Conservation (phyloP, 2,113 vertebrate species). For the Pavo muticus region DNA sequence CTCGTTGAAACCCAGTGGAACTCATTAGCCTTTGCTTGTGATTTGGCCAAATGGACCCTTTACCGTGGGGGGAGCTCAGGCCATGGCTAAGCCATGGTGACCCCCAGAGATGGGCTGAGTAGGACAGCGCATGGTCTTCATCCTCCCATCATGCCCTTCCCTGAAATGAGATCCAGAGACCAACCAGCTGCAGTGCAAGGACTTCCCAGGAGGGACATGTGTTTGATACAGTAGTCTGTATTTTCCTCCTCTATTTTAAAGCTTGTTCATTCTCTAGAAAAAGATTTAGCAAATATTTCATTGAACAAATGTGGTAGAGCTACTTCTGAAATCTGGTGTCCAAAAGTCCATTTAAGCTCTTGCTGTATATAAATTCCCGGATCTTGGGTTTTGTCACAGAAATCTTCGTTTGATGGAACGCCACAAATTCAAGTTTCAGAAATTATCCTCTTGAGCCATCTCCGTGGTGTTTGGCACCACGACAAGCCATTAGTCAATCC, state of each 20-base stretch:
- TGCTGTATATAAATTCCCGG: constrained; percentile 60
- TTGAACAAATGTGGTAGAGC: not conserved
- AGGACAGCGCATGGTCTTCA: accelerated
- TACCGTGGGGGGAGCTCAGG: not conserved
- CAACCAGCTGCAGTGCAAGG: not conserved
- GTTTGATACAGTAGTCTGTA: constrained; percentile 9
- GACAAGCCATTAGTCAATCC: constrained; percentile 76
- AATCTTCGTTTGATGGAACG: constrained; percentile 65
- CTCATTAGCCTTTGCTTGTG: not conserved
- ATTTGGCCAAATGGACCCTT: not conserved
- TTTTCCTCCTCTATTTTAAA: constrained; percentile 39
- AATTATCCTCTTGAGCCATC: constrained; percentile 69
- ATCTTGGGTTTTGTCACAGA: constrained; percentile 51
- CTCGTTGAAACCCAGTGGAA: not conserved
- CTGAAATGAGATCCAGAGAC: not conserved
- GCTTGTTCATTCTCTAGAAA: not conserved
- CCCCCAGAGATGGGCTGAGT: not conserved
- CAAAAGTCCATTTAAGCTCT: constrained; percentile 63
- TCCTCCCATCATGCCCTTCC: not conserved
- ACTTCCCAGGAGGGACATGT: not conserved
- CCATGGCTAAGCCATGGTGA: not conserved
- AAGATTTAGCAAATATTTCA: not conserved
- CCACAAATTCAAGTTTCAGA: constrained; percentile 65
- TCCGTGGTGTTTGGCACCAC: constrained; percentile 62
- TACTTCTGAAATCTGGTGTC: constrained; percentile 35